Evolutionary conservation across 2,113 vertebrate species (phyloP).

Genomic region (Casuarius casuarius): DNA sequence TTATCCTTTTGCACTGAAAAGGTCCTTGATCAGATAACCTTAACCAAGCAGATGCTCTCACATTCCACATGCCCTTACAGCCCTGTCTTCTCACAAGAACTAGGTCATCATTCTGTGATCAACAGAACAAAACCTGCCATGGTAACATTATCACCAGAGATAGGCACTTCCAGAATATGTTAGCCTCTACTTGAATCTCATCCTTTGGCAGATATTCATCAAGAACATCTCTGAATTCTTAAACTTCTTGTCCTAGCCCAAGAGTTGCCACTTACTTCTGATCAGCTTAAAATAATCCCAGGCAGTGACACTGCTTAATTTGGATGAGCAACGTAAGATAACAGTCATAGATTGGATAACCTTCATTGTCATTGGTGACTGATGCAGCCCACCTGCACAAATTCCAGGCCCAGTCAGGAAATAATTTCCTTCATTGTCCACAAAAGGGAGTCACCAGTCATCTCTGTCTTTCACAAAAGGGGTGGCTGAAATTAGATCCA

Average conservation of each 20-base stretch:
- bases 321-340: not conserved
- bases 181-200: not conserved
- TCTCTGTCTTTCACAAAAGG: not conserved
- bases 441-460: not conserved
- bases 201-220: not conserved
- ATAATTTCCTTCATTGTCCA: not conserved
- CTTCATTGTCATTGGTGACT: not conserved
- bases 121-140: no score
- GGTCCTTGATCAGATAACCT: not conserved
- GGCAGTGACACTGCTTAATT: not conserved
- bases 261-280: not conserved
- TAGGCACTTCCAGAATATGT: not conserved
- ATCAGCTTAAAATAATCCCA: not conserved
- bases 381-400: not conserved
- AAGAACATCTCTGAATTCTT: not conserved
- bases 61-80: not conserved
- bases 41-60: not conserved
- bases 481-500: not conserved
- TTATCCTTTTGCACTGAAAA: not conserved
- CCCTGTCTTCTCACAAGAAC: no score
- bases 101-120: no score
- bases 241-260: not conserved
- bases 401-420: not conserved
- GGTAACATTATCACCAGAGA: not conserved
- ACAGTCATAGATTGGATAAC: not conserved